Conservation (phyloP, 2,113 vertebrate genomes). For the Aramus guarauna region DNA sequence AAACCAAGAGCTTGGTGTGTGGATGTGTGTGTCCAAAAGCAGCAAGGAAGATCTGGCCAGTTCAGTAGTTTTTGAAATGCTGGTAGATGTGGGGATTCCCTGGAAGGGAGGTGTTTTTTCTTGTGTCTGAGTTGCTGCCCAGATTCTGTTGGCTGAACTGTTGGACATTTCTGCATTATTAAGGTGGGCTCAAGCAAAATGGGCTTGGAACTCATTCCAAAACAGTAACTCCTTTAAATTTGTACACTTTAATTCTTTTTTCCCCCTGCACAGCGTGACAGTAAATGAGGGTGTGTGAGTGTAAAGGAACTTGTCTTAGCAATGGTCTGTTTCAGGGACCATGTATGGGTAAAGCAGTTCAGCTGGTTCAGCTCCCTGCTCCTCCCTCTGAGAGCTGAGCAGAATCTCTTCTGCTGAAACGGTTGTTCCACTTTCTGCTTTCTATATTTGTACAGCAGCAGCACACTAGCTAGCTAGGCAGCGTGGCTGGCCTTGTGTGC, state of each 20-base stretch:
- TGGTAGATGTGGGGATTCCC: neutral
- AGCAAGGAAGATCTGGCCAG: neutral
- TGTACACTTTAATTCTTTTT: neutral
- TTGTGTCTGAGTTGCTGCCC: neutral
- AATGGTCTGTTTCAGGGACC: slow-evolving; percentile 51
- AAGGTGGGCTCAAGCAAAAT: neutral
- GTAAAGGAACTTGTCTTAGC: slow-evolving; percentile 41
- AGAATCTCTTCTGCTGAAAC: slow-evolving; percentile 62
- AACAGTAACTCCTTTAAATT: neutral
- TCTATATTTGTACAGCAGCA: slow-evolving; percentile 74
- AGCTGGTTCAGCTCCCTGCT: slow-evolving; percentile 61
- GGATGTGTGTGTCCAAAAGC: neutral
- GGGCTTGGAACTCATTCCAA: neutral
- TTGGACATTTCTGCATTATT: neutral
- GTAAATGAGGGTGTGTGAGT: neutral
- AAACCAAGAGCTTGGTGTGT: neutral
- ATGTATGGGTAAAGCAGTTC: slow-evolving; percentile 76
- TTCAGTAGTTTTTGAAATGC: neutral
- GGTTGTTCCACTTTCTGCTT: slow-evolving; percentile 62
- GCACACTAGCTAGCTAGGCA: neutral
- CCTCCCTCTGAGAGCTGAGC: slow-evolving; percentile 65
- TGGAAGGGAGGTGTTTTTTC: neutral
- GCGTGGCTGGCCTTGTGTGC: neutral
- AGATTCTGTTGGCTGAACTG: neutral
- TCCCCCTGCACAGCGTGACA: neutral